Evolutionary conservation across 2,797 vertebrate genomes (phyloP).

Genomic region (Rousettus madagascariensis): DNA sequence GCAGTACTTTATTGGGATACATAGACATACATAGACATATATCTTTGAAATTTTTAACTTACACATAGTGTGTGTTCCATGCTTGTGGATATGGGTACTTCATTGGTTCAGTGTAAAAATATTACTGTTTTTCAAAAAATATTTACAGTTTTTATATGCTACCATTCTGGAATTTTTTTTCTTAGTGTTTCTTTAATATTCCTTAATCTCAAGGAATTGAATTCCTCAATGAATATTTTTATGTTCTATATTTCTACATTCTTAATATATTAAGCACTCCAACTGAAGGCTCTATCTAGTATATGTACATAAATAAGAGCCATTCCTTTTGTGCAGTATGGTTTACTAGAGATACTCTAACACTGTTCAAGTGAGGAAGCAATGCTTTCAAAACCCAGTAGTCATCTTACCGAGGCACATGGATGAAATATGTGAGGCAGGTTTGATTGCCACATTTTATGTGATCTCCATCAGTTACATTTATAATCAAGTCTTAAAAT

Average conservation of each 20-base stretch:
- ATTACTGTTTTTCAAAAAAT: constrained; percentile 2
- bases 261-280: neutral
- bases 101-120: neutral
- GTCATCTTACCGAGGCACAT: neutral
- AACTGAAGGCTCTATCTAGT: neutral
- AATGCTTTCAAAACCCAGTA: neutral
- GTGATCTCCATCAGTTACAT: neutral
- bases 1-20: neutral
- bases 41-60: constrained; percentile 34
- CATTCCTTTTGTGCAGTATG: neutral
- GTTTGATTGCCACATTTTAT: neutral
- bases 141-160: neutral
- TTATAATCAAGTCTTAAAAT: neutral
- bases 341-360: neutral
- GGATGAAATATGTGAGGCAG: neutral
- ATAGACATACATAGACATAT: neutral
- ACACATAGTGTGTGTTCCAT: neutral
- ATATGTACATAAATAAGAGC: neutral
- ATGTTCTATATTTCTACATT: neutral
- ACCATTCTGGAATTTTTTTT: neutral
- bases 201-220: neutral
- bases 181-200: neutral
- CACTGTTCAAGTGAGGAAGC: neutral
- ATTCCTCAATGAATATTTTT: neutral
- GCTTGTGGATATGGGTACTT: neutral